Conservation (phyloP, 2,888 invertebrate species). For the Dioctria linearis region DNA sequence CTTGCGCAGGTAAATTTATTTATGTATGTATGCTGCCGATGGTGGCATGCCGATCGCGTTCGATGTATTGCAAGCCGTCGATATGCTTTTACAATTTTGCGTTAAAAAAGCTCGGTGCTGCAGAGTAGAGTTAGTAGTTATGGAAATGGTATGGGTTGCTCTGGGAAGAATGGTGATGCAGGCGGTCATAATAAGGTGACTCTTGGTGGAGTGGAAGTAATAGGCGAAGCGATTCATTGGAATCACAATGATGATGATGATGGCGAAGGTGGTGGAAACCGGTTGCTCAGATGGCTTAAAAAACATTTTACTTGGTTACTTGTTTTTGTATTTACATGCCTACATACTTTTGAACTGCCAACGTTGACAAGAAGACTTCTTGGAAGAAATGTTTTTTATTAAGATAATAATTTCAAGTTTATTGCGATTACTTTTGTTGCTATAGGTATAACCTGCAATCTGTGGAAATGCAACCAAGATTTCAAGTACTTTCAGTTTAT, state of each 20-base stretch:
- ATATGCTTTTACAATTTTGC: no score
- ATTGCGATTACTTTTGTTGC: not conserved
- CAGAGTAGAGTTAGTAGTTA: not conserved
- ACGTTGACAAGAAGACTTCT: constrained; percentile 40
- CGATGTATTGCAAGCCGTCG: no score
- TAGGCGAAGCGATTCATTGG: no score
- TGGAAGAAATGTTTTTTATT: constrained; percentile 11
- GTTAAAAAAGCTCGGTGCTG: not conserved
- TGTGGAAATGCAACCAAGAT: not conserved
- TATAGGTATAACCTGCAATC: not conserved
- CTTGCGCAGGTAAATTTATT: no score
- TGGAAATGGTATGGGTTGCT: no score
- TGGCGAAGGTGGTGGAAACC: constrained; percentile 9
- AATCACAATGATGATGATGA: not conserved
- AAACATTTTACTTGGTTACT: no score
- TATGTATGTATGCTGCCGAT: no score
- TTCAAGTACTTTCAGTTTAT: constrained; percentile 23
- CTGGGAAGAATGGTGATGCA: constrained; percentile 1
- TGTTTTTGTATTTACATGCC: no score
- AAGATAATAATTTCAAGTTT: not conserved
- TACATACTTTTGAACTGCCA: not conserved
- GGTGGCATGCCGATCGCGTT: no score
- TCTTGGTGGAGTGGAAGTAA: no score
- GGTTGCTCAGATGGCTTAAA: not conserved
- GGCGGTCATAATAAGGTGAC: not conserved